These are phyloP conservation scores for Etheostoma cragini DNA, from an alignment of 2,113 vertebrate species.

Conservation along the genomic window DNA sequence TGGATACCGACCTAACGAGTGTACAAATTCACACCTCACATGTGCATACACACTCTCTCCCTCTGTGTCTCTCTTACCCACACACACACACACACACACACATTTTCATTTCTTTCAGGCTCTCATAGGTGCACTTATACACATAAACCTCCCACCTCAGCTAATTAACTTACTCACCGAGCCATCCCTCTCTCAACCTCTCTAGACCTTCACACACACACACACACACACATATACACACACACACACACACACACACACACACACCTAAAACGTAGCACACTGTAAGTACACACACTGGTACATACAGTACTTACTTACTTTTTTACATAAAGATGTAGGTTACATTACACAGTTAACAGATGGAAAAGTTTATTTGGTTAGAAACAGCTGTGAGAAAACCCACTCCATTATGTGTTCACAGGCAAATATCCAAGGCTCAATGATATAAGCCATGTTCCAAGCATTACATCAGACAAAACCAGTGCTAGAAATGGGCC, in stretches of 20 bases:
- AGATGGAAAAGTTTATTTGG: not conserved
- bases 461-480: conserved; percentile 4
- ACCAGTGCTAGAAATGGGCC: not conserved
- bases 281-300: not conserved
- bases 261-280: not conserved
- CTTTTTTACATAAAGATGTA: not conserved
- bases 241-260: not conserved
- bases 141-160: conserved; percentile 72
- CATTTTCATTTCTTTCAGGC: conserved; percentile 49
- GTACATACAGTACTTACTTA: not conserved
- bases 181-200: conserved; percentile 50
- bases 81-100: conserved; percentile 8
- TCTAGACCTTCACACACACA: conserved; percentile 11
- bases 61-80: not conserved
- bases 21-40: conserved; percentile 43
- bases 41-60: not conserved
- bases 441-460: not conserved
- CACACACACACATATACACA: not conserved
- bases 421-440: not conserved
- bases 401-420: not conserved
- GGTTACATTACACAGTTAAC: not conserved
- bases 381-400: conserved; percentile 9
- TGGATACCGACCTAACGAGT: conserved; percentile 76
- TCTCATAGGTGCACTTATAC: conserved; percentile 72
- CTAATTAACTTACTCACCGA: conserved; percentile 71